Evolutionary conservation across 1,140 invertebrate genomes (phyloP).

Genomic region (Elysia chlorotica): DNA sequence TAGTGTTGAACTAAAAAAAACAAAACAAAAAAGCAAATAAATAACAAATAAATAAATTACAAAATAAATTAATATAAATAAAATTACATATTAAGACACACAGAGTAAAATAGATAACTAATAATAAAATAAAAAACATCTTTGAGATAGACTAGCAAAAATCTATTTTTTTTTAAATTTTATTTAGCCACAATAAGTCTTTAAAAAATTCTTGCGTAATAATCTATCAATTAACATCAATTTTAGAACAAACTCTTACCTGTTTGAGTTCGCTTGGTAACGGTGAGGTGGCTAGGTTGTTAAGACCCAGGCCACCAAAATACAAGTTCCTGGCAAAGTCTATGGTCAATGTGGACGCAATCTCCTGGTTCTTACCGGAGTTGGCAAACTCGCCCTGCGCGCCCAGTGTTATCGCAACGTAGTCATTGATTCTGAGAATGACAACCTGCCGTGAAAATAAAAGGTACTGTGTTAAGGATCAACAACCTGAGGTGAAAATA

Average conservation of each 20-base stretch:
- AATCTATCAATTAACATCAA: neutral
- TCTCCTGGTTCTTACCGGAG: neutral
- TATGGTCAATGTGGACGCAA: neutral
- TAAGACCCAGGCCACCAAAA: neutral
- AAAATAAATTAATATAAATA: no score
- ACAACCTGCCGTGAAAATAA: neutral
- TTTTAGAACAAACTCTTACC: neutral
- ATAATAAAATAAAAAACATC: no score
- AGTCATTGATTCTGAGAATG: conserved; percentile 12
- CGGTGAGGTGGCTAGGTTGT: neutral
- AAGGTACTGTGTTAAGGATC: no score
- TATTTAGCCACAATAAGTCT: no score
- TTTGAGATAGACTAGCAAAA: no score
- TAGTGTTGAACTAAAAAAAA: no score
- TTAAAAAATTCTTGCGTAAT: no score
- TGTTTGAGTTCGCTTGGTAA: neutral
- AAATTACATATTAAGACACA: neutral
- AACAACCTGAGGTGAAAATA: no score
- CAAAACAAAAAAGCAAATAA: no score
- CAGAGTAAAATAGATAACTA: neutral
- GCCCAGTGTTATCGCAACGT: neutral
- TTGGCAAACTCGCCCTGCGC: neutral
- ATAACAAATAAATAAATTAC: no score
- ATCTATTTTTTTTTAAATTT: no score
- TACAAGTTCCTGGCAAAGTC: neutral